A percentile compares a stretch with the other conserved stretches of the same genome.
Conservation (phyloP, 2,113 vertebrate genomes). For the Halichoeres trimaculatus region DNA sequence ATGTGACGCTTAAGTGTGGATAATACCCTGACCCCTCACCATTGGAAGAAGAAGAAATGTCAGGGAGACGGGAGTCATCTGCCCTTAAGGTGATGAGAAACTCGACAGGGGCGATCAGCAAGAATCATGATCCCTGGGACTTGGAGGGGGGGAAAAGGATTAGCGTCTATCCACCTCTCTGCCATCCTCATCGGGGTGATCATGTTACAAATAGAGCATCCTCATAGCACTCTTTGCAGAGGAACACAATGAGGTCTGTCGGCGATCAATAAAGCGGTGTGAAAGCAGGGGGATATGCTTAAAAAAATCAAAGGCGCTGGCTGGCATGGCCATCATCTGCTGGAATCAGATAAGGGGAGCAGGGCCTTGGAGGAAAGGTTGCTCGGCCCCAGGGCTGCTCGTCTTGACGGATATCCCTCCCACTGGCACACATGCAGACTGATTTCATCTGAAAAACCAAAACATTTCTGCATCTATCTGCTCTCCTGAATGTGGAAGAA, state of each 20-base stretch:
- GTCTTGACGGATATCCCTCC: slow-evolving; percentile 61
- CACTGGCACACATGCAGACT: slow-evolving; percentile 45
- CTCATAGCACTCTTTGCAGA: slow-evolving; percentile 37
- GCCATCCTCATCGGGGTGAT: slow-evolving; percentile 60
- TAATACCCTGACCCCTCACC: slow-evolving; percentile 24
- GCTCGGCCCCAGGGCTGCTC: slow-evolving; percentile 64
- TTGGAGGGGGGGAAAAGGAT: slow-evolving; percentile 38
- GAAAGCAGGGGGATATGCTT: slow-evolving; percentile 62
- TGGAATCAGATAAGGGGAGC: slow-evolving; percentile 78
- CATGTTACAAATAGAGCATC: slow-evolving; percentile 65
- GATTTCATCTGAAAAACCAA: slow-evolving; percentile 66
- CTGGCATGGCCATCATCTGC: slow-evolving; percentile 75
- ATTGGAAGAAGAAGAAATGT: background rate
- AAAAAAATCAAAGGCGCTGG: slow-evolving; percentile 69
- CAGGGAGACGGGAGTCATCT: slow-evolving; percentile 6
- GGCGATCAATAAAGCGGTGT: slow-evolving; percentile 76
- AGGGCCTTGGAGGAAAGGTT: slow-evolving; percentile 63
- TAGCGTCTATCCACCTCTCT: slow-evolving; percentile 49
- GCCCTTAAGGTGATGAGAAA: slow-evolving; percentile 25
- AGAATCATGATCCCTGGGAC: slow-evolving; percentile 39
- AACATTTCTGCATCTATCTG: slow-evolving; percentile 49
- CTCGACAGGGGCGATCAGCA: slow-evolving; percentile 24
- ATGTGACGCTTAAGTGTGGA: slow-evolving; percentile 2
- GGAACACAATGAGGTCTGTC: slow-evolving; percentile 68
- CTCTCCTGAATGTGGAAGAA: slow-evolving; percentile 32